Percentiles rank a stretch among this genome's conserved stretches.
phyloP scores from a whole-genome alignment of 1,140 invertebrate species.

The Dendrolimus kikuchii region DNA sequence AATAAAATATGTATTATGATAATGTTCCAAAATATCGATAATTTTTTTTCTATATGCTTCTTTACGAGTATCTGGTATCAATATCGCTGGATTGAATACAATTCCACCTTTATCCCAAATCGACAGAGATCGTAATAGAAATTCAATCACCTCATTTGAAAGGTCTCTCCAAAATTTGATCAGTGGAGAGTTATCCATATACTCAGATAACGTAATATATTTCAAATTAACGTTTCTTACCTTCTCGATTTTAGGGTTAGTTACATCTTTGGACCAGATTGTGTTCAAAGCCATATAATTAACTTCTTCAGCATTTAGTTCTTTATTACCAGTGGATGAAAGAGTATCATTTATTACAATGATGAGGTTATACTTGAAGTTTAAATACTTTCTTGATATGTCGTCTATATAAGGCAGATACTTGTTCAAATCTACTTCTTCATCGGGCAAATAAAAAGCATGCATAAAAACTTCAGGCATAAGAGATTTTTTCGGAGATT shows the following conservation, averaged over 20 bases:
- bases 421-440: slow-evolving; percentile 26
- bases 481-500: slow-evolving; percentile 6
- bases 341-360: slow-evolving; percentile 36
- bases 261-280: slow-evolving; percentile 24
- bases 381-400: slow-evolving; percentile 31
- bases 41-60: slow-evolving; percentile 40
- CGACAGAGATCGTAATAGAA: slow-evolving; percentile 43
- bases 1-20: slow-evolving; percentile 5
- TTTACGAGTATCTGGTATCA: slow-evolving; percentile 33
- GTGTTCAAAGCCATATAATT: slow-evolving; percentile 44
- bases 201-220: slow-evolving; percentile 30
- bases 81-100: slow-evolving; percentile 43
- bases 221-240: slow-evolving; percentile 28
- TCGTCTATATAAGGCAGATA: slow-evolving; percentile 35
- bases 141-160: slow-evolving; percentile 37
- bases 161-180: slow-evolving; percentile 38
- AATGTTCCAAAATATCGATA: slow-evolving; percentile 18
- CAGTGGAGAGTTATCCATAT: slow-evolving; percentile 42
- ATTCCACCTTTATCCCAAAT: slow-evolving; percentile 62
- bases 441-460: slow-evolving; percentile 28
- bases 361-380: slow-evolving; percentile 40
- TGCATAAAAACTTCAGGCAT: slow-evolving; percentile 44
- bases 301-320: slow-evolving; percentile 33
- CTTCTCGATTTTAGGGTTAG: slow-evolving; percentile 11
- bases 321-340: slow-evolving; percentile 9